phyloP scores from a whole-genome alignment of 2,797 vertebrate species.

The Sparus aurata region DNA sequence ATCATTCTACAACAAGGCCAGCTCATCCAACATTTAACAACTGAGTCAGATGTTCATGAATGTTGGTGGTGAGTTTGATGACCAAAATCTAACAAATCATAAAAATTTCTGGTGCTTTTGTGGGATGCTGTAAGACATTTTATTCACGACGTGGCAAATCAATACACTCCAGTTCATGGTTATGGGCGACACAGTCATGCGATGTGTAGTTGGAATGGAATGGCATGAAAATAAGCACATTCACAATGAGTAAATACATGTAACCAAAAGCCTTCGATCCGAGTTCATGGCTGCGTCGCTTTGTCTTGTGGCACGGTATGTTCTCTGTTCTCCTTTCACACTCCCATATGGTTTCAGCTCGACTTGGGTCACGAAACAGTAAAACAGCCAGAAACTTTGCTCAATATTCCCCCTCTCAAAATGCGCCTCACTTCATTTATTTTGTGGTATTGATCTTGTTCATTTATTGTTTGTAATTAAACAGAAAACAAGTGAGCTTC shows the following conservation, averaged over 20 bases:
- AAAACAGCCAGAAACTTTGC: conserved; percentile 59
- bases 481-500: conserved; percentile 74
- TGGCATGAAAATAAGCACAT: conserved; percentile 60
- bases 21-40: neutral
- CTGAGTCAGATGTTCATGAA: conserved; percentile 1
- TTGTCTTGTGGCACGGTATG: conserved; percentile 33
- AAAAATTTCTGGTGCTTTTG: neutral
- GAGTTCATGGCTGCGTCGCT: conserved; percentile 41
- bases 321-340: conserved; percentile 34
- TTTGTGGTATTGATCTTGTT: conserved; percentile 76
- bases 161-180: conserved; percentile 35
- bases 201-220: conserved; percentile 24
- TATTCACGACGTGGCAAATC: conserved; percentile 31
- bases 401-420: conserved; percentile 59
- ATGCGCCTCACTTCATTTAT: conserved; percentile 70
- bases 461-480: conserved; percentile 80
- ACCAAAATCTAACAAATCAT: neutral
- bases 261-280: conserved; percentile 56
- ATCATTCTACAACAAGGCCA: neutral
- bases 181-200: conserved; percentile 33
- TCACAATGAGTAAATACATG: conserved; percentile 50
- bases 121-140: conserved; percentile 6
- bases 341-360: conserved; percentile 50
- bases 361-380: conserved; percentile 59
- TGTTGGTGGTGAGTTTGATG: neutral